Conservation (phyloP, 2,113 vertebrate species). For the Chauna torquata region DNA sequence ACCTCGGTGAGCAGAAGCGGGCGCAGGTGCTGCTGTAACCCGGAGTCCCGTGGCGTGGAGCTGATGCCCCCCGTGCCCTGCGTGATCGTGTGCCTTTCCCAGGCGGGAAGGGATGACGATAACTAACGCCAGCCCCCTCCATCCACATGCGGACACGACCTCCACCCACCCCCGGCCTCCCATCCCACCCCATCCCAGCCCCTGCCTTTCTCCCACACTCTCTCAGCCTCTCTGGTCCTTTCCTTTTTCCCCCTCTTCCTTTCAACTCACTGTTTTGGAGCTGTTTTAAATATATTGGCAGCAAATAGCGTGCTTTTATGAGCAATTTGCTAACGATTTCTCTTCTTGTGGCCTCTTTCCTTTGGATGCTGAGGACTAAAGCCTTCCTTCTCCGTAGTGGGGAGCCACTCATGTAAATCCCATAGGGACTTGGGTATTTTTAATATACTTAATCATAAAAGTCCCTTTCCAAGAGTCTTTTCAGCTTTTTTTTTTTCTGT, state of each 20-base stretch:
- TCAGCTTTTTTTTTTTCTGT: not conserved
- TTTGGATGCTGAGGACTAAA: not conserved
- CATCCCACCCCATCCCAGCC: not conserved
- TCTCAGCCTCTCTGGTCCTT: not conserved
- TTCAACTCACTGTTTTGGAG: not conserved
- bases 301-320: not conserved
- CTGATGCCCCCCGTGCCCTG: not conserved
- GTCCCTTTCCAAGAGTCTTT: not conserved
- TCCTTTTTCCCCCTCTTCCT: not conserved
- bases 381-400: not conserved
- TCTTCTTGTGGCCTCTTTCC: not conserved
- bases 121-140: not conserved
- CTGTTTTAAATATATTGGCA: not conserved
- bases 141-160: not conserved
- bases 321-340: not conserved
- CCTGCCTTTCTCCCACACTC: not conserved
- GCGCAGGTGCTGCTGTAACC: no score
- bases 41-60: not conserved
- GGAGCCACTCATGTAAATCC: not conserved
- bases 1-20: not conserved
- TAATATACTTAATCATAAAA: not conserved
- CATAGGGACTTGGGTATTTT: not conserved
- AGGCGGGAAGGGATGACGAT: not conserved
- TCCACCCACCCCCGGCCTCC: not conserved
- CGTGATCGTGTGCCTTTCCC: not conserved